A percentile compares a stretch with the other conserved stretches of the same genome.
phyloP scores from a whole-genome alignment of 2,797 vertebrate genomes.

The Characodon lateralis region DNA sequence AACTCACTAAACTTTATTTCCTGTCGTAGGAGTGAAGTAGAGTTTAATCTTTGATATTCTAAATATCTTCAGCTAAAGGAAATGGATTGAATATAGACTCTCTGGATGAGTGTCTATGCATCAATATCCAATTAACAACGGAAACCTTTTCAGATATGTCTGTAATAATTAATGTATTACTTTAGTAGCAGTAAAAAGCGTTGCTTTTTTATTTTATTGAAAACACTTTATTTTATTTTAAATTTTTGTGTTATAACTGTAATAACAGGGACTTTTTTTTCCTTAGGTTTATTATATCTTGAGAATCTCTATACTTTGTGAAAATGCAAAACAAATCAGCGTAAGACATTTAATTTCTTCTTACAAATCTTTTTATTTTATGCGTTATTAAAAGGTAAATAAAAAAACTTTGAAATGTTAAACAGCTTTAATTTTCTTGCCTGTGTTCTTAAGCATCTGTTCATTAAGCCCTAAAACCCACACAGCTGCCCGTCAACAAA shows the following conservation, averaged over 20 bases:
- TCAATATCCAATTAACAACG: not conserved
- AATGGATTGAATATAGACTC: not conserved
- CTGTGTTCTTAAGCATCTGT: conserved; percentile 50
- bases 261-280: not conserved
- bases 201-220: not conserved
- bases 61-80: not conserved
- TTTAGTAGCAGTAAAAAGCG: not conserved
- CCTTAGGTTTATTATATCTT: not conserved
- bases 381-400: not conserved
- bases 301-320: not conserved
- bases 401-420: conserved; percentile 9
- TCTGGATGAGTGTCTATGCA: not conserved
- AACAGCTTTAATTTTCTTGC: conserved; percentile 48
- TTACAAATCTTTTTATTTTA: not conserved
- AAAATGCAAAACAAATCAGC: not conserved
- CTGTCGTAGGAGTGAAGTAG: not conserved
- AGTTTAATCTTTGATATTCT: not conserved
- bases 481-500: conserved; percentile 70
- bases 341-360: not conserved
- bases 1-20: not conserved
- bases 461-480: conserved; percentile 55
- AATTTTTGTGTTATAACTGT: not conserved
- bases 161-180: not conserved
- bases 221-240: too few species aligned
- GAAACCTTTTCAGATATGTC: not conserved